Evolutionary conservation across 2,797 vertebrate species (phyloP).

Genomic region (Parauchenoglanis punctatus): DNA sequence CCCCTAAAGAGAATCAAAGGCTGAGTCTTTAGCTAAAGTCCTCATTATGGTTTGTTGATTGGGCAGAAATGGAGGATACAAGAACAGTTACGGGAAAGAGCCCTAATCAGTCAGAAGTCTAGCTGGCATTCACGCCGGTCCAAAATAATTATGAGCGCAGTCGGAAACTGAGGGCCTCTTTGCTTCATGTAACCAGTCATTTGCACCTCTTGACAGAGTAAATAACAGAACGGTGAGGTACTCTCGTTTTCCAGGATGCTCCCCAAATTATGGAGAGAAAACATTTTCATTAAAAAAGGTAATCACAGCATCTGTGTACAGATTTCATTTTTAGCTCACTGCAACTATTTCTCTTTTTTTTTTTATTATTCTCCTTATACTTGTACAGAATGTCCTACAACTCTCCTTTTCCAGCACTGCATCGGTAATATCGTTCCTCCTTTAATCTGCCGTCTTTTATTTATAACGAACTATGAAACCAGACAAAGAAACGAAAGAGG

Average conservation of each 20-base stretch:
- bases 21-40: slow-evolving; percentile 60
- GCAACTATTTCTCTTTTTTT: neutral
- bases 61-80: slow-evolving; percentile 55
- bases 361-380: neutral
- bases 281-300: neutral
- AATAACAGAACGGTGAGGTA: slow-evolving; percentile 45
- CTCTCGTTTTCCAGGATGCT: slow-evolving; percentile 35
- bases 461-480: slow-evolving; percentile 43
- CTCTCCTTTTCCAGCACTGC: slow-evolving; percentile 45
- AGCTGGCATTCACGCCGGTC: slow-evolving; percentile 52
- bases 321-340: neutral
- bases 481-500: slow-evolving; percentile 47
- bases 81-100: slow-evolving; percentile 60
- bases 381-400: slow-evolving; percentile 46
- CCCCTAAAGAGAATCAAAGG: slow-evolving; percentile 58
- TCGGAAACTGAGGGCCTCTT: slow-evolving; percentile 42
- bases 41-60: slow-evolving; percentile 66
- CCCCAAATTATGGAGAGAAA: slow-evolving; percentile 37
- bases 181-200: slow-evolving; percentile 54
- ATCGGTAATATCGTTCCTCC: slow-evolving; percentile 46
- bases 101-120: slow-evolving; percentile 59
- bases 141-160: slow-evolving; percentile 52
- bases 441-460: slow-evolving; percentile 46
- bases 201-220: slow-evolving; percentile 56
- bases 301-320: neutral